Evolutionary conservation across 2,888 invertebrate species (phyloP), one percentile per base, ranked within the genome.

Genomic region (Digitonthophagus gazella): DNA sequence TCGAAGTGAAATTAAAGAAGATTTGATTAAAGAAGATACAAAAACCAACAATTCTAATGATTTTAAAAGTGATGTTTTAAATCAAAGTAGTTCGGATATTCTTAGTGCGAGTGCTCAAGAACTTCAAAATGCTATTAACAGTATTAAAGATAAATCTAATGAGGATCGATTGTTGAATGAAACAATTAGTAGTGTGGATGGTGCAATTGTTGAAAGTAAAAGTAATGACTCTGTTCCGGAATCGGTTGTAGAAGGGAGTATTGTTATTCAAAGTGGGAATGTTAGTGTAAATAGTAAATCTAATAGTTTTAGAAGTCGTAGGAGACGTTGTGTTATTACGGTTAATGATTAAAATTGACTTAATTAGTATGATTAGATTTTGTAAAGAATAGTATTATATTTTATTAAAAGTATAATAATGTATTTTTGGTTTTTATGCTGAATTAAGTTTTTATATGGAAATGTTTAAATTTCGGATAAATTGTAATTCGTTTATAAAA

Each of bases 1-100:
- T 11, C 58, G 58, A 4, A 58, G 66, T 22, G 66, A 66, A 58
- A 66, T 66, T 15, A 58, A 15, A 16, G 2, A 15, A n/a, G 19
- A 15, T n/a, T 28, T 66, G 18, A 15, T 66, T 58, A 66, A 58
- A 22, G 66, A 57, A 66, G 66, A 66, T 11, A 5, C 3, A 5
- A 57, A 14, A 4, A 4, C 14, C 20, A 4, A n/a, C 14, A 15
- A 56, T 15, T 8, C 65, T 2, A 14, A 58, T n/a, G 4, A 15
- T 66, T 1, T 15, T 22, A 15, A n/a, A n/a, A n/a, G n/a, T n/a
- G n/a, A n/a, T n/a, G n/a, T n/a, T 44, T 44, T 3, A 6, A 44
- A 44, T 3, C 8, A 44, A 44, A 44, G 1, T 44, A 44, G 6
- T 3, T 8, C 28, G 11, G 28, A 44, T 8, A 44, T 11, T 44